Conservation (phyloP, 1,140 invertebrate species). For the Drosophila malerkotliana region DNA sequence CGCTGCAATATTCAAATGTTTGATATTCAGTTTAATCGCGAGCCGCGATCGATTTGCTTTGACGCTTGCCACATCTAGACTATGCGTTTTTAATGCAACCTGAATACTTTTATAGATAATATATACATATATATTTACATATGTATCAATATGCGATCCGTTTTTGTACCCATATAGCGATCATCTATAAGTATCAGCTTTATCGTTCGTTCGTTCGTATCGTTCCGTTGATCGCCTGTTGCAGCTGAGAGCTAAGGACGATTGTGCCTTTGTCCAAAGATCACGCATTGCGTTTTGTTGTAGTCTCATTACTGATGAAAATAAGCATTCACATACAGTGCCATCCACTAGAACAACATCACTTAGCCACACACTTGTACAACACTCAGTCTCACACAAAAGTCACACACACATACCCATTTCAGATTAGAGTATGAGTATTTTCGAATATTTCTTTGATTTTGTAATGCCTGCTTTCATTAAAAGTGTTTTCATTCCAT, state of each 20-base stretch:
- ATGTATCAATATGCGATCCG: slow-evolving; percentile 6
- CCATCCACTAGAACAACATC: slow-evolving; percentile 2
- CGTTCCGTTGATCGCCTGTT: slow-evolving; percentile 56
- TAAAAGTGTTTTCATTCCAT: background rate
- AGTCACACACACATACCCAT: slow-evolving; percentile 25
- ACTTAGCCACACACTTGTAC: background rate
- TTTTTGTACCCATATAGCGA: slow-evolving; percentile 38
- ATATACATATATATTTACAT: slow-evolving; percentile 7
- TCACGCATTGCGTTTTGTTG: slow-evolving; percentile 67
- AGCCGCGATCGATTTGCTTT: slow-evolving; percentile 33
- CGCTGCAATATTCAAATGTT: slow-evolving; percentile 17
- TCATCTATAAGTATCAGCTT: slow-evolving; percentile 36
- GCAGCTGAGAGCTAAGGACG: slow-evolving; percentile 13
- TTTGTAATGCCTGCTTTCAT: slow-evolving; percentile 8
- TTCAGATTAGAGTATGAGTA: slow-evolving; percentile 20
- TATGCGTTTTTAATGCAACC: slow-evolving; percentile 7
- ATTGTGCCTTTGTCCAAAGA: slow-evolving; percentile 30
- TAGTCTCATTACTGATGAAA: slow-evolving; percentile 80
- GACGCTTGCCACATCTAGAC: slow-evolving; percentile 31
- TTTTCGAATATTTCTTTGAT: slow-evolving; percentile 2
- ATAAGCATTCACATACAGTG: slow-evolving; percentile 33
- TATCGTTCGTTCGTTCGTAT: slow-evolving; percentile 21
- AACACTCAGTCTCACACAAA: slow-evolving; percentile 11
- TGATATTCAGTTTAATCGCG: slow-evolving; percentile 13
- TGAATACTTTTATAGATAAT: slow-evolving; percentile 5